Percentiles rank a stretch among this genome's conserved stretches.
These are phyloP conservation scores for Heliopora coerulea DNA, from an alignment of 92 coral and sea anemone genomes.

Conservation along the genomic window DNA sequence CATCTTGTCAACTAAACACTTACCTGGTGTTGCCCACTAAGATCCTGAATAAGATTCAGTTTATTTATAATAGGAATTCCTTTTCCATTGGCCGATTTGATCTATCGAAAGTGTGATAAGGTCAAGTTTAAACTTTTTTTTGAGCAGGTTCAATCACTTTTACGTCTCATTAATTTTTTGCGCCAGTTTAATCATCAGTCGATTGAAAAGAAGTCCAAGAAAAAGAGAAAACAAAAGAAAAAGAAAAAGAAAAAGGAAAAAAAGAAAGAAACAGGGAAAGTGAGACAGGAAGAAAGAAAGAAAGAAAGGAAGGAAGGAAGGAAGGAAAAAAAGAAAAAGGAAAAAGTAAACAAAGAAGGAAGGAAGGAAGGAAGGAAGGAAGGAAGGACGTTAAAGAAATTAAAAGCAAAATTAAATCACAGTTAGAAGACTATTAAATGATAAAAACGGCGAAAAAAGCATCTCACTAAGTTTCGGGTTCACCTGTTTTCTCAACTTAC, in stretches of 20 bases:
- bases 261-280: background rate
- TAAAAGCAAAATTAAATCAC: background rate
- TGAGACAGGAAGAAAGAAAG: background rate
- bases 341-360: background rate
- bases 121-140: too few species aligned
- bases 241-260: background rate
- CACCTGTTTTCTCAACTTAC: too few species aligned
- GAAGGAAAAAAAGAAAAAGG: too few species aligned
- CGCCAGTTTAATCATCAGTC: too few species aligned
- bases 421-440: too few species aligned
- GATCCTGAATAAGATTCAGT: constrained; percentile 84
- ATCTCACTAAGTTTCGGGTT: too few species aligned
- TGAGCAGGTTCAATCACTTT: too few species aligned
- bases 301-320: background rate
- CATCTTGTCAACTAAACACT: too few species aligned
- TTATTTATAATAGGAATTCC: constrained; percentile 94
- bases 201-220: too few species aligned
- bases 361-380: background rate
- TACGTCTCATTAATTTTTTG: too few species aligned
- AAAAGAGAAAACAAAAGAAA: too few species aligned
- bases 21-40: constrained; percentile 98
- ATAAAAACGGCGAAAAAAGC: too few species aligned
- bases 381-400: background rate
- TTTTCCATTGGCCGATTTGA: constrained; percentile 96
- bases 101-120: constrained; percentile 44